Evolutionary conservation across 2,113 vertebrate species (phyloP).

Genomic region (Malaclemys terrapin): DNA sequence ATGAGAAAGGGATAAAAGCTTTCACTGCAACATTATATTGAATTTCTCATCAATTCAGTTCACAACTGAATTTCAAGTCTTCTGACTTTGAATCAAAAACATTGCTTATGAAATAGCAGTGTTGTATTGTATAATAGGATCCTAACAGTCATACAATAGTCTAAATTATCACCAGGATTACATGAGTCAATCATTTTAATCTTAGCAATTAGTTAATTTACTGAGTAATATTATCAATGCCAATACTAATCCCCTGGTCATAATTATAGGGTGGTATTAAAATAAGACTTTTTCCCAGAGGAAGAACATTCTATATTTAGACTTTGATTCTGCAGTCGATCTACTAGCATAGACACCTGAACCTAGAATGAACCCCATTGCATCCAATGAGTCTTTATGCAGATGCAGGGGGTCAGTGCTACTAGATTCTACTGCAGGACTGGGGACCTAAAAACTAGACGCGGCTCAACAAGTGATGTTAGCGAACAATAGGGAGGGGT

Average conservation of each 20-base stretch:
- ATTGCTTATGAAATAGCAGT: neutral
- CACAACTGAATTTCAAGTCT: neutral
- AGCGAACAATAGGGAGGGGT: neutral
- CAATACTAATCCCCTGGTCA: neutral
- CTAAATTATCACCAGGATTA: neutral
- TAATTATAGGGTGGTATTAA: neutral
- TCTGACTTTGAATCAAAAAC: neutral
- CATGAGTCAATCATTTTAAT: neutral
- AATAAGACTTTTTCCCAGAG: neutral
- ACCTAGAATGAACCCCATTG: neutral
- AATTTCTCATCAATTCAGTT: neutral
- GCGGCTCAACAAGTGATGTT: neutral
- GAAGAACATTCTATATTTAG: neutral
- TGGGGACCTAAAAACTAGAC: neutral
- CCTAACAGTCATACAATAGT: accelerated
- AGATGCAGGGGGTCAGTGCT: neutral
- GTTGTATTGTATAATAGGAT: neutral
- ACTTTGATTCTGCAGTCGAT: neutral
- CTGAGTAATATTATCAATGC: neutral
- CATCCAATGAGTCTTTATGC: neutral
- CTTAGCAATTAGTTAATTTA: neutral
- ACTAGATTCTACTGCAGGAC: neutral
- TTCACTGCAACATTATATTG: neutral
- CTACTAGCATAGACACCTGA: neutral
- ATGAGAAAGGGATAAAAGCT: neutral